Conservation (phyloP, 2,113 vertebrate species). For the Megalops atlanticus region DNA sequence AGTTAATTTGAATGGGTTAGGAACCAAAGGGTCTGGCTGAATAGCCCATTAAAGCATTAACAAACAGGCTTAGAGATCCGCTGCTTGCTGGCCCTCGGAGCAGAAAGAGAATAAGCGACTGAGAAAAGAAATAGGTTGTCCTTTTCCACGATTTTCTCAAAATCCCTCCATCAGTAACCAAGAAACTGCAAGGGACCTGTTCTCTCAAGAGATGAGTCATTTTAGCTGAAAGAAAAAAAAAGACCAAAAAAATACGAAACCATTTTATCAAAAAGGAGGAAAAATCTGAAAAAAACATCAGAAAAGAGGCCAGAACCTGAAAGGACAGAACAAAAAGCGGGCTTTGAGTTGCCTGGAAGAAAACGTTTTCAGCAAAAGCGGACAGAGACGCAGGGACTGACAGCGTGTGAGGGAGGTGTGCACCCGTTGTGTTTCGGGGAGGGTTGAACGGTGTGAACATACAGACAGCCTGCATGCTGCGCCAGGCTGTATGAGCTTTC, state of each 20-base stretch:
- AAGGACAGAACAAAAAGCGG: no score
- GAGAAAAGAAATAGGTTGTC: neutral
- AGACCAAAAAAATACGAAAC: neutral
- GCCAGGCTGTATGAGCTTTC: no score
- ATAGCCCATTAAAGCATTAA: slow-evolving; percentile 14
- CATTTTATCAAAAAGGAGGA: neutral
- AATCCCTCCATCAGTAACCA: neutral
- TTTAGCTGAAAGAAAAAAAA: neutral
- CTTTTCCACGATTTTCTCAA: neutral
- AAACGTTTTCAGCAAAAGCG: no score
- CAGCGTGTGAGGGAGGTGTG: no score
- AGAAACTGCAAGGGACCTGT: neutral
- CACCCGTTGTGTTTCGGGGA: no score
- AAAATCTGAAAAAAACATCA: neutral
- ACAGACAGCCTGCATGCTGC: no score
- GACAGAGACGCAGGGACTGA: no score
- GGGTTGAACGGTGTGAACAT: no score
- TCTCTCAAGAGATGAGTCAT: neutral
- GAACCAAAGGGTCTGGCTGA: neutral
- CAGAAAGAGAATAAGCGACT: neutral
- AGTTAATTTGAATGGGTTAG: neutral
- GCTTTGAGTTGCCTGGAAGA: no score
- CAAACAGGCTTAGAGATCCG: neutral
- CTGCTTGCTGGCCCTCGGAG: neutral
- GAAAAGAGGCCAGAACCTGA: no score